These are phyloP conservation scores for Drosophila meridionalis DNA, from an alignment of 2,888 invertebrate species.

Conservation along the genomic window DNA sequence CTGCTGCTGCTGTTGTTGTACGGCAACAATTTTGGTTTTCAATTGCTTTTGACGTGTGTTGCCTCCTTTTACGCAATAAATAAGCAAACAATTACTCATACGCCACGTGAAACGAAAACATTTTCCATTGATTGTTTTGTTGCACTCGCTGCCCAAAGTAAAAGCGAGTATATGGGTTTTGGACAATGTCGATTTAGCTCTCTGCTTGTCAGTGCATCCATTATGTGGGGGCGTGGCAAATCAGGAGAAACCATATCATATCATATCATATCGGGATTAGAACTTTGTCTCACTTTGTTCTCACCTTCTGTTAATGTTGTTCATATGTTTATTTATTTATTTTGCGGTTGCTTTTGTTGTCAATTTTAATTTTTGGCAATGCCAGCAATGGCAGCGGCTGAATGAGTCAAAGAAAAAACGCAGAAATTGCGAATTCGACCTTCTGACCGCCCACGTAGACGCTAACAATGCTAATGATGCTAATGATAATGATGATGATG, in stretches of 20 bases:
- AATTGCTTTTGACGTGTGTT: conserved; percentile 45
- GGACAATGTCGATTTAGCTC: background rate
- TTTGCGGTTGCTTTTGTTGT: background rate
- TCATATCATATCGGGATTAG: too few species aligned
- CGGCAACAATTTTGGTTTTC: conserved; percentile 42
- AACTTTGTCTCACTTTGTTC: background rate
- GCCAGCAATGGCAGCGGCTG: conserved; percentile 3
- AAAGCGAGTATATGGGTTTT: background rate
- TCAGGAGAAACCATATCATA: background rate
- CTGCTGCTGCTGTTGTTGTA: conserved; percentile 27
- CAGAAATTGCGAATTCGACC: conserved; percentile 47
- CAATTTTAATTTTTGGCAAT: conserved; percentile 20
- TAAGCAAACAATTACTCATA: conserved; percentile 62
- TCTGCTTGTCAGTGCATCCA: rapidly evolving
- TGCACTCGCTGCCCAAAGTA: background rate
- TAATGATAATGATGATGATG: conserved; percentile 9
- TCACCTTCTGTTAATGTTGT: background rate
- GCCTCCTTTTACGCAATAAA: conserved; percentile 51
- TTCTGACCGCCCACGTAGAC: conserved; percentile 63
- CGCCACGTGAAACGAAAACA: conserved; percentile 56
- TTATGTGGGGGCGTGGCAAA: background rate
- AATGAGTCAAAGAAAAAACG: conserved; percentile 29
- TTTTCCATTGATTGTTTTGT: conserved; percentile 43
- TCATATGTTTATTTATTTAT: conserved; percentile 1
- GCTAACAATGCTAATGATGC: conserved; percentile 41